Evolutionary conservation across 92 coral and sea anemone genomes (phyloP), one percentile per base, ranked within the genome.

Genomic region (Montipora capitata): DNA sequence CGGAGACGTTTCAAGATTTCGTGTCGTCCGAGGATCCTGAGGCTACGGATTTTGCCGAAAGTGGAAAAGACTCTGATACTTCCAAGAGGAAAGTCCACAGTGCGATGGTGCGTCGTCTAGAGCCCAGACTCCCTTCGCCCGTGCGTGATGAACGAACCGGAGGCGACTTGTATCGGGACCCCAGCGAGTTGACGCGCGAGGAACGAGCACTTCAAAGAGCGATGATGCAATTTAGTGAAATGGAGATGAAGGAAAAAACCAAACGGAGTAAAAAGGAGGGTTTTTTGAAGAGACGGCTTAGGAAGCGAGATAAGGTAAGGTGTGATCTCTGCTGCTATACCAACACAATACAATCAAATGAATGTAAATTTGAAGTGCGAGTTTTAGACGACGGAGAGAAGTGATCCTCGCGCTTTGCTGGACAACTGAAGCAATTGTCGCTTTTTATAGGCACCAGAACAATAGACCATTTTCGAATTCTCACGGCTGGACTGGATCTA

Each of bases 141-240:
- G 94, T 77, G 74, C 93, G 95, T 17, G 95, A 27, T 27, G 35
- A 92, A 81, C 52, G 85, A 58, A n/a, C 74, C 86, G 58, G 73
- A 40, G 98, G 96, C 20, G 98, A 94, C 90, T 85, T 97, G 76
- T 96, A 89, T 79, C 97, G 98, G 92, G 99, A 97, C 78, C 99
- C 99, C 5, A 92, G 98, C 80, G 87, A 96, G 80, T 91, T 97
- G 58, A 97, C 99, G 77, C 99, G 99, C 59, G 99, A 97, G 84
- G 98, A 97, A 83, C 96, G 99, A 67, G 99, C 99, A 18, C 89
- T 97, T 13, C 99, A 97, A 80, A 90, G 99, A 63, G 99, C 99
- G 16, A 90, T 97, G 94, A 77, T 97, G 95, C 85, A 84, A 93
- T 97, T 97, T 62, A 96, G 96, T 61, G 98, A 96, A 85, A 94